Evolutionary conservation across 2,888 invertebrate species (phyloP), one percentile per base, ranked within the genome.

Genomic region (Ectemnius cavifrons): DNA sequence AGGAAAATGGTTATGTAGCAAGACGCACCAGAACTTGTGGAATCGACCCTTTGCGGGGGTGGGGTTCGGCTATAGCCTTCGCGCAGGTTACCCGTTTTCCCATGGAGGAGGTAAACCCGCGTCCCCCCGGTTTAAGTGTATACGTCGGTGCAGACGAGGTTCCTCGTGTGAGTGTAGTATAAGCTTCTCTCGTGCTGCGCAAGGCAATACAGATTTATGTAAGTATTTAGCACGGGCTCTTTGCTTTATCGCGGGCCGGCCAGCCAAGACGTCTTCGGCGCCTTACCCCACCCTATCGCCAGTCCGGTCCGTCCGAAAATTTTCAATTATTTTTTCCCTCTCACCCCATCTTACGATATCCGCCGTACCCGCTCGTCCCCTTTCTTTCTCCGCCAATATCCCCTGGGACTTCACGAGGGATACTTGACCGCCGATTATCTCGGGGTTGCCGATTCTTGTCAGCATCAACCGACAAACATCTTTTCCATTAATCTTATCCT

Each of bases 191-290:
- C 82, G 84, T 86, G 85, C 88, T 84, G 85, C 85, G 88, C 87
- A 84, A 87, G 89, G 91, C 91, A 91, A 91, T 91, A 91, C 91
- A 91, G 91, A 91, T 91, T 91, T 91, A 91, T 91, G 91, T 91
- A 89, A 90, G 91, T 91, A 91, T 91, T 91, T 90, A 90, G 89
- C 90, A 82, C 89, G 75, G 87, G 89, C 89, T 89, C 89, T 87
- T 89, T 90, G 89, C 91, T 91, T 91, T 91, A 91, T 91, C 91
- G 90, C 90, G 85, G 87, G 84, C 85, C 86, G 87, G 82, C 89
- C 89, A 90, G 89, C 90, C 87, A 88, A 87, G 88, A 86, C 88
- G 82, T 83, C 82, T 84, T 73, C 72, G 73, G 18, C 66, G 62
- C 23, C 16, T 52, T 56, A 59, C 67, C 16, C 52, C 49, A 59